These are phyloP conservation scores for Drosophila paracracens DNA, from an alignment of 2,888 invertebrate species.

Conservation along the genomic window DNA sequence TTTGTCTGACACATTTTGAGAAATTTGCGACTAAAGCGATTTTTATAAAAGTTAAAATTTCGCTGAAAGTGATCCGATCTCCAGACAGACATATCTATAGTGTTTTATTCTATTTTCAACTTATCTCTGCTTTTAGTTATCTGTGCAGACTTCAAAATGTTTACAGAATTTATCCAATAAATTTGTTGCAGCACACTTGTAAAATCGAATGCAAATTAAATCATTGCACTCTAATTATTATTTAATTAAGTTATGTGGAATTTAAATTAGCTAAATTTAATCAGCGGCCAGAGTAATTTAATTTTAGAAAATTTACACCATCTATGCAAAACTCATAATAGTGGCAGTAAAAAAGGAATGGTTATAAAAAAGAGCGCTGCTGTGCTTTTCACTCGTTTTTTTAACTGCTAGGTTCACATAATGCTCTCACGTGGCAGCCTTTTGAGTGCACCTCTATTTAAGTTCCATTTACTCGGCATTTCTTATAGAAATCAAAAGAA, in stretches of 20 bases:
- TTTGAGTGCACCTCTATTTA: constrained; percentile 4
- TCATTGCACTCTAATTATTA: background rate
- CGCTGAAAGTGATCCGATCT: background rate
- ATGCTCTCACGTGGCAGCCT: constrained; percentile 6
- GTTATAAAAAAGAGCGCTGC: background rate
- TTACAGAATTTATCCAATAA: background rate
- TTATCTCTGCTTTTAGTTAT: background rate
- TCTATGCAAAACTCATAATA: background rate
- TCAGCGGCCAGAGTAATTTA: background rate
- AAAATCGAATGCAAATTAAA: background rate
- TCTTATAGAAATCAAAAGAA: constrained; percentile 42
- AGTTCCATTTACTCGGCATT: constrained; percentile 24
- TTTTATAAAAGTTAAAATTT: background rate
- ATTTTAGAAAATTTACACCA: background rate
- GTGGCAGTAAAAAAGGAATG: background rate
- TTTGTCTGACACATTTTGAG: background rate
- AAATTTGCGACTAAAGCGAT: background rate
- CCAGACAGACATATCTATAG: background rate
- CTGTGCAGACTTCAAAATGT: background rate
- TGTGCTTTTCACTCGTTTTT: constrained; percentile 12
- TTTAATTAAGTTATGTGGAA: background rate
- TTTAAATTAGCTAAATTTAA: background rate
- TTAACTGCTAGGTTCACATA: background rate
- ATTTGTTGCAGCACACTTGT: rapidly evolving
- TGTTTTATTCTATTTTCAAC: background rate